Evolutionary conservation across 2,113 vertebrate genomes (phyloP).

Genomic region (Pholis gunnellus): DNA sequence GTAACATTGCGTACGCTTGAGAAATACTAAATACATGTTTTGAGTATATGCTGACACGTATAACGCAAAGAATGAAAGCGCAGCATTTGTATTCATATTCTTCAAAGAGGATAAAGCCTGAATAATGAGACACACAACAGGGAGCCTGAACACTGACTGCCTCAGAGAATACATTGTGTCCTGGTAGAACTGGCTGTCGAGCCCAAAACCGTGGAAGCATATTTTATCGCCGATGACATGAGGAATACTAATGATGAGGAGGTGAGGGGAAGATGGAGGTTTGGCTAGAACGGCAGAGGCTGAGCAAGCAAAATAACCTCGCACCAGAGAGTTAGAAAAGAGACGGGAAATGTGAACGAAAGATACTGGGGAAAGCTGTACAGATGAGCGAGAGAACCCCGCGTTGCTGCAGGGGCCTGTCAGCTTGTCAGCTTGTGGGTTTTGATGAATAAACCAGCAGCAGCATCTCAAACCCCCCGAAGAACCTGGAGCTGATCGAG

Average conservation of each 20-base stretch:
- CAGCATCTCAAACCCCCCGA: conserved; percentile 39
- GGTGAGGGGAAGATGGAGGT: background rate
- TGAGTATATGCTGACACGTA: background rate
- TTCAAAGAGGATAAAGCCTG: background rate
- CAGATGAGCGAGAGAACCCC: conserved; percentile 2
- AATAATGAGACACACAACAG: conserved; percentile 40
- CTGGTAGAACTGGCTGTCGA: conserved; percentile 24
- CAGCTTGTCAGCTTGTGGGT: conserved; percentile 52
- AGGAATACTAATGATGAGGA: conserved; percentile 33
- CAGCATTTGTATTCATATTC: conserved; percentile 2
- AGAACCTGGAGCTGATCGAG: conserved; percentile 40
- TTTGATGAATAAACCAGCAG: conserved; percentile 73
- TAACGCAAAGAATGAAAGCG: background rate
- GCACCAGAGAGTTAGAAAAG: conserved; percentile 7
- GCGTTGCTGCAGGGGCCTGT: conserved; percentile 53
- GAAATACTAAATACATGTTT: too few species aligned
- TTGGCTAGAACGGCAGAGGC: background rate
- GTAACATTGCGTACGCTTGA: too few species aligned
- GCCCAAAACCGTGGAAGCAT: conserved; percentile 18
- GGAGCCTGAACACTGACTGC: conserved; percentile 23
- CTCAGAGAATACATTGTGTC: background rate
- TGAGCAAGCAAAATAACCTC: conserved; percentile 11
- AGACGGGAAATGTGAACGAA: background rate
- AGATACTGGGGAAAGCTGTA: background rate
- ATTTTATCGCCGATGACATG: conserved; percentile 28